A percentile compares a stretch with the other conserved stretches of the same genome.
Evolutionary conservation across 2,797 vertebrate species (phyloP).

Genomic region (Streptopelia turtur): DNA sequence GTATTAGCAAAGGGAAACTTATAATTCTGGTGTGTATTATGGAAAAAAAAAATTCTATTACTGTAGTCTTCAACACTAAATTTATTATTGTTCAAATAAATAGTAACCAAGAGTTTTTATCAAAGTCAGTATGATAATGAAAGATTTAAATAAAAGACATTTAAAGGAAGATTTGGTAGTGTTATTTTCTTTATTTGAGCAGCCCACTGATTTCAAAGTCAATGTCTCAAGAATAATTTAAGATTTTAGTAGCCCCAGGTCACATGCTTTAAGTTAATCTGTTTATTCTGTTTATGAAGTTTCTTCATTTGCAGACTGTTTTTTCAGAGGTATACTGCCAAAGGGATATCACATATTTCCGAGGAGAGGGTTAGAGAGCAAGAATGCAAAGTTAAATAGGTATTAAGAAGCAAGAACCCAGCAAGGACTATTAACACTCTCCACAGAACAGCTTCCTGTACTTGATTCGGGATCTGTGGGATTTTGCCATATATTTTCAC

Average conservation of each 20-base stretch:
- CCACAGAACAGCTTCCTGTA: background rate
- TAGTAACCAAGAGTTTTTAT: background rate
- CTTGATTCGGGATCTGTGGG: background rate
- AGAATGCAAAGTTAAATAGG: background rate
- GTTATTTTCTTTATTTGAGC: background rate
- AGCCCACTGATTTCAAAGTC: background rate
- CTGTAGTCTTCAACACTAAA: background rate
- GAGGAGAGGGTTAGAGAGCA: background rate
- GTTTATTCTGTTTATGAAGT: background rate
- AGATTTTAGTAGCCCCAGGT: background rate
- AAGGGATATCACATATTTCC: background rate
- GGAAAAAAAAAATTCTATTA: background rate
- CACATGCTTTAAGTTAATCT: background rate
- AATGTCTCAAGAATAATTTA: background rate
- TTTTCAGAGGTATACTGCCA: background rate
- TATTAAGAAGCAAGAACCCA: background rate
- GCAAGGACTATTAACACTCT: background rate
- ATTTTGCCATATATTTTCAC: background rate
- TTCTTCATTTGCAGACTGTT: background rate
- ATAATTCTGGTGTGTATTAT: background rate
- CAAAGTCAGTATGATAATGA: background rate
- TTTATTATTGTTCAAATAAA: background rate
- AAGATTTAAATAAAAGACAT: background rate
- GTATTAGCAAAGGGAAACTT: background rate
- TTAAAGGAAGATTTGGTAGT: background rate